Conservation (phyloP, 1,140 invertebrate species). For the Platyura marginata region DNA sequence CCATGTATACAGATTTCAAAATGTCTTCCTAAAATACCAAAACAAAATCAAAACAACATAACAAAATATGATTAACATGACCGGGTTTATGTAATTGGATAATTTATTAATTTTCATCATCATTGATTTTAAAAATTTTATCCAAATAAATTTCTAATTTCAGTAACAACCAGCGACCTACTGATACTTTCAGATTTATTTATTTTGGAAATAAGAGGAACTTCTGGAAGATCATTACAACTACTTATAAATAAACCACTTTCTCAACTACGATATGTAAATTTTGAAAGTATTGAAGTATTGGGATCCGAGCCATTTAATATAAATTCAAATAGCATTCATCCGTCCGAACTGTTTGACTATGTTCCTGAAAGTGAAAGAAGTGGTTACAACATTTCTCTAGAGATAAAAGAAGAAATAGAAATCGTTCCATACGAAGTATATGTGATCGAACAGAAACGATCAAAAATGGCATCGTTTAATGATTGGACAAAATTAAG, state of each 20-base stretch:
- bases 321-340: constrained; percentile 15
- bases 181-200: constrained; percentile 29
- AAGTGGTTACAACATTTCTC: not conserved
- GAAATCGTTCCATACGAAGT: constrained; percentile 42
- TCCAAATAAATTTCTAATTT: not conserved
- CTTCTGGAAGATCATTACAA: constrained; percentile 13
- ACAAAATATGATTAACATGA: no score
- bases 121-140: no score
- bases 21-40: no score
- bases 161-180: not conserved
- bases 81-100: no score
- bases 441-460: constrained; percentile 32
- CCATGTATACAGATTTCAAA: no score
- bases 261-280: constrained; percentile 24
- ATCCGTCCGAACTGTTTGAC: constrained; percentile 15
- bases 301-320: constrained; percentile 17
- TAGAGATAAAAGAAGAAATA: constrained; percentile 17
- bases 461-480: constrained; percentile 29
- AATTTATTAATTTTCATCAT: no score
- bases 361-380: constrained; percentile 15
- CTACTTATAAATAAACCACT: constrained; percentile 25
- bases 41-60: no score
- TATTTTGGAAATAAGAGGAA: constrained; percentile 39
- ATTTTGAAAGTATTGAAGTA: constrained; percentile 23
- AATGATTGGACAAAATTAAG: constrained; percentile 32